These are phyloP conservation scores for Rhineura floridana DNA, from an alignment of 2,113 vertebrate genomes.

Conservation along the genomic window DNA sequence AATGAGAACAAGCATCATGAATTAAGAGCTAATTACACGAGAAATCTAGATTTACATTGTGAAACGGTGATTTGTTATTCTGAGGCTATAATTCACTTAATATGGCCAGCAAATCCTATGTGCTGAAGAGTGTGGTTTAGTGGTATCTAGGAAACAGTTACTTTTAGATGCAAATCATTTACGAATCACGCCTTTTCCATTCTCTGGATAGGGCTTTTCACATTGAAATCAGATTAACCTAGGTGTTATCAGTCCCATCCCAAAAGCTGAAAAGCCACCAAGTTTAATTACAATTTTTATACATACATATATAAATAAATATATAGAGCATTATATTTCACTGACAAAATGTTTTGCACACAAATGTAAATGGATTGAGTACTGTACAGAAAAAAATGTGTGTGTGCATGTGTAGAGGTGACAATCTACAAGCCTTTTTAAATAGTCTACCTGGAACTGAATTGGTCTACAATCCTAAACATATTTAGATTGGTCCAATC, in stretches of 20 bases:
- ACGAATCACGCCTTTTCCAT: neutral
- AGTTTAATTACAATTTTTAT: neutral
- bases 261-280: neutral
- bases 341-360: neutral
- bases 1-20: neutral
- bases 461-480: neutral
- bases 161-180: conserved; percentile 9
- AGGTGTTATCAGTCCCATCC: neutral
- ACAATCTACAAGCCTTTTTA: neutral
- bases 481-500: neutral
- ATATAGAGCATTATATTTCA: neutral
- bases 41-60: neutral
- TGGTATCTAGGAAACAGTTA: neutral
- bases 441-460: neutral
- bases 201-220: conserved; percentile 7
- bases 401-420: neutral
- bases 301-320: neutral
- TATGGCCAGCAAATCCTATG: neutral
- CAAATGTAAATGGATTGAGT: neutral
- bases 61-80: conserved; percentile 8
- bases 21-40: neutral
- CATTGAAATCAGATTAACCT: conserved; percentile 9
- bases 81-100: neutral
- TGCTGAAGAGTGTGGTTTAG: neutral
- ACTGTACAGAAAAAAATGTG: neutral